Percentiles rank a stretch among this genome's conserved stretches.
phyloP scores from a whole-genome alignment of 2,113 vertebrate species.

The Chamaetylas fuelleborni region DNA sequence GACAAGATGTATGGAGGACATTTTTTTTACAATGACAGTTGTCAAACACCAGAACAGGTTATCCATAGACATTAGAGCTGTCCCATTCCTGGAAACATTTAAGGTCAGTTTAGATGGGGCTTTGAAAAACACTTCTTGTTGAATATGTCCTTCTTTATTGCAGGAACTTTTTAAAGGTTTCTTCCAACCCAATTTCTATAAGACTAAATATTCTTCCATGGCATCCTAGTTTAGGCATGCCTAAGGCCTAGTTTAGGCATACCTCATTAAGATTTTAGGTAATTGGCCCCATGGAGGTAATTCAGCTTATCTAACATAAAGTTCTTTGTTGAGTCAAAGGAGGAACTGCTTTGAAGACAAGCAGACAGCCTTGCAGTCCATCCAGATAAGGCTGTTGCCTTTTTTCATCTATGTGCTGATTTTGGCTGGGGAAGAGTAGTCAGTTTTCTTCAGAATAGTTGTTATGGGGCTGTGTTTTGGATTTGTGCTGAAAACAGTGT shows the following conservation, averaged over 20 bases:
- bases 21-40: neutral
- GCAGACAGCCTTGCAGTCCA: neutral
- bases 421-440: neutral
- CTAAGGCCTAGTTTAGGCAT: neutral
- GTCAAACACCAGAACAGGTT: neutral
- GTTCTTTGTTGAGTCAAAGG: neutral
- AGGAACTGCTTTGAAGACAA: neutral
- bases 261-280: neutral
- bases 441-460: neutral
- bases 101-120: neutral
- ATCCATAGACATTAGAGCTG: neutral
- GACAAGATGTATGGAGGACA: neutral
- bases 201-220: neutral
- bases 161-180: neutral
- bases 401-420: neutral
- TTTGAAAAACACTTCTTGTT: neutral
- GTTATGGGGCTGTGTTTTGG: neutral
- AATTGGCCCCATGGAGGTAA: neutral
- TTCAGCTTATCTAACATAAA: neutral
- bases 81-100: neutral
- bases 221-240: neutral
- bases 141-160: neutral
- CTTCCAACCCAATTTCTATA: neutral
- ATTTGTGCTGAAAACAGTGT: neutral
- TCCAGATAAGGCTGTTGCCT: accelerated